phyloP scores from a whole-genome alignment of 2,113 vertebrate genomes.

The Sigmodon hispidus region DNA sequence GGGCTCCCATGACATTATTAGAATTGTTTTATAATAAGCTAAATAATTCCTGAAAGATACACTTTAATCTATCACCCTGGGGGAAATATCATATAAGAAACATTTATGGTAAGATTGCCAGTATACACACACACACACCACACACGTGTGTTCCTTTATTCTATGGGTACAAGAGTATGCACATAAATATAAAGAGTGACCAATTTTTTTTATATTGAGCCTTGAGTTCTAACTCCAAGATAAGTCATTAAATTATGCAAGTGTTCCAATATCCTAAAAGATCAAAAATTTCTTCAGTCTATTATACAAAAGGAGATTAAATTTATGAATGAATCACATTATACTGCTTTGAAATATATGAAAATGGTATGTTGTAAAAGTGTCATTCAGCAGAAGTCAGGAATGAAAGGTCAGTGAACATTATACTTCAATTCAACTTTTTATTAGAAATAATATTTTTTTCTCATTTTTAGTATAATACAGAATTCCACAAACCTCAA shows the following conservation, averaged over 20 bases:
- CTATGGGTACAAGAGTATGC: background rate
- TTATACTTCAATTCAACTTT: constrained; percentile 21
- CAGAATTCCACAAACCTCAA: constrained; percentile 1
- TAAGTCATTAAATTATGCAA: background rate
- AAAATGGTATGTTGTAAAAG: background rate
- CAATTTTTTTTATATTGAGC: background rate
- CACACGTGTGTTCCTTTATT: background rate
- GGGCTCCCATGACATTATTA: background rate
- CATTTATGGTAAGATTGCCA: background rate
- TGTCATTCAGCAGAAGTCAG: constrained; percentile 25
- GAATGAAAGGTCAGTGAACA: constrained; percentile 31
- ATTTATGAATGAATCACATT: constrained; percentile 53
- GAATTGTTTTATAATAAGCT: background rate
- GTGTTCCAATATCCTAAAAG: background rate
- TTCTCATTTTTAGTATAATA: constrained; percentile 38
- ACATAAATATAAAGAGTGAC: background rate
- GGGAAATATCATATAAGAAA: background rate
- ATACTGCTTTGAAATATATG: constrained; percentile 41
- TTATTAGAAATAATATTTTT: constrained; percentile 58
- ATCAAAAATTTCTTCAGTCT: constrained; percentile 51
- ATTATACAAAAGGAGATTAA: constrained; percentile 42
- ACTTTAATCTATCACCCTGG: constrained; percentile 15
- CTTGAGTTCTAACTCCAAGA: background rate
- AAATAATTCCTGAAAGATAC: constrained; percentile 51
- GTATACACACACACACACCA: background rate